Base-by-base conservation (phyloP, 2,113 vertebrate genomes). In the Cochlearius cochlearius region DNA sequence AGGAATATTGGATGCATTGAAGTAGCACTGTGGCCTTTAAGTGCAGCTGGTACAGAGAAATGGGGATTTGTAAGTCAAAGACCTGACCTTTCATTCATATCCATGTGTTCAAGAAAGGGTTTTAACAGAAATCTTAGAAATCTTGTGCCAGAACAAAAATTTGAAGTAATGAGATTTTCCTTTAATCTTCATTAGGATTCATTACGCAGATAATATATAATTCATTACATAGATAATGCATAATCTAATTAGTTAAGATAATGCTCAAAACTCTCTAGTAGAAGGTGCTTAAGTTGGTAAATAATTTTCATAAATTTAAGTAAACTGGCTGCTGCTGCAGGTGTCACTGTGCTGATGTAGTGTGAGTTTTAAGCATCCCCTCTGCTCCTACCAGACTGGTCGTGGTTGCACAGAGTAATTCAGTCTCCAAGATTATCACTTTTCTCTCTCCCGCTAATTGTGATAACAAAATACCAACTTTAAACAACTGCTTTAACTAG, bases 121-220 rank as follows among this genome's bases (percentile, higher is more conserved):
- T 89, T 93, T 87, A 84, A 86, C 41, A 91, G 26, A 53, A 85
- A 79, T 67, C 56, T 74, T 71, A 41, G 52, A 79, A 85, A 53
- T 30, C 60, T 74, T 71, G 36, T 73, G 38, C 78, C 49, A 78
- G 64, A 97, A 68, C 16, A 90, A 81, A 49, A 53, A 80, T 52
- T 59, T 27, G 14, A 91, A 86, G 62, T 90, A 96, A 93, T 84
- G 89, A 92, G 59, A 86, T 96, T 95, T 96, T 69, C 64, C 60
- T 95, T 87, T 94, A 69, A 90, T 86, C 29, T 85, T 88, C 43
- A 73, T 92, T 80, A 90, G 56, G 22, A 87, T 71, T 88, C 64
- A 69, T 94, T 93, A 78, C 68, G 56, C 49, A 84, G 34, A 60
- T 63, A 86, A 84, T 89, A 45, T 10, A 62, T 36, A 79, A 93